Evolutionary conservation across 2,113 vertebrate genomes (phyloP).

Genomic region (Cacatua alba): DNA sequence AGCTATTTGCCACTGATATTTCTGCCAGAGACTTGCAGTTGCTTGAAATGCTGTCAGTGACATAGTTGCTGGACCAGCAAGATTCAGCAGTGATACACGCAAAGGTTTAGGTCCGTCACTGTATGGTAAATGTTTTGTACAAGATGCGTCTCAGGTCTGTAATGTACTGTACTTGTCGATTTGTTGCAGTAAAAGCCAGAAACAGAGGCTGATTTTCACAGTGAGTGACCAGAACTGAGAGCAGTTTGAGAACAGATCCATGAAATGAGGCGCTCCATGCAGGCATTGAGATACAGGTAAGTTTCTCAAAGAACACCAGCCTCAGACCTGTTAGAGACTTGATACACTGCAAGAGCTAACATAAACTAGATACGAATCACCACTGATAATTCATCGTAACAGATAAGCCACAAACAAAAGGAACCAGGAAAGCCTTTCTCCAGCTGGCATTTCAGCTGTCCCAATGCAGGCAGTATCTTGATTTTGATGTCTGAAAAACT

Average conservation of each 20-base stretch:
- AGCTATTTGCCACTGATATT: neutral
- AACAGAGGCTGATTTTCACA: neutral
- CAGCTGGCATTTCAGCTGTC: neutral
- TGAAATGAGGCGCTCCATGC: neutral
- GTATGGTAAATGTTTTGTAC: neutral
- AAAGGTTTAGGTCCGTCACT: neutral
- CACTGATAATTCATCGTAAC: neutral
- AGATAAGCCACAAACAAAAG: neutral
- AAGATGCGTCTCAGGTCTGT: neutral
- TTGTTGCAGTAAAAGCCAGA: neutral
- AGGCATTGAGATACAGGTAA: rapidly evolving
- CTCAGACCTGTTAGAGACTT: neutral
- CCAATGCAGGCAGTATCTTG: neutral
- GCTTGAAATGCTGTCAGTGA: neutral
- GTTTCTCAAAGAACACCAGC: neutral
- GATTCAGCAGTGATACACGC: neutral
- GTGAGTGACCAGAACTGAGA: neutral
- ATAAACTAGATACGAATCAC: neutral
- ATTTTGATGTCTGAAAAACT: neutral
- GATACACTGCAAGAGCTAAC: neutral
- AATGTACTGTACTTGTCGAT: neutral
- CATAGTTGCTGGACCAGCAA: neutral
- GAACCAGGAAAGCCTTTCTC: neutral
- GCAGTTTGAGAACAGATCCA: neutral
- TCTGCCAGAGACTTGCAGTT: neutral